Evolutionary conservation across 2,113 vertebrate species (phyloP), one percentile per base, ranked within the genome.

Genomic region (Athene cunicularia): DNA sequence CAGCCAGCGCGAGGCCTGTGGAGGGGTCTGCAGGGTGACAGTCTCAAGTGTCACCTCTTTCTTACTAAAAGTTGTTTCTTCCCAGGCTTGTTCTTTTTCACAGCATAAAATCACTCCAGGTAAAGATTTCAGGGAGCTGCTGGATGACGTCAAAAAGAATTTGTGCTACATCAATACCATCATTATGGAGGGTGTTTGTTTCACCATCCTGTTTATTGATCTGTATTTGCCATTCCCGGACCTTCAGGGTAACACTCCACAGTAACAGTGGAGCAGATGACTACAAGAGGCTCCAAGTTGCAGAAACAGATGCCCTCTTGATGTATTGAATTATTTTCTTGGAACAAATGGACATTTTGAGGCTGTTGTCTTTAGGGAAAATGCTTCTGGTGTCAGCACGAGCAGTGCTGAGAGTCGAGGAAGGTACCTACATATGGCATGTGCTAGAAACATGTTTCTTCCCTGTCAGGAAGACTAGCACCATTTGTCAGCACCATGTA

Each of bases 181-280:
- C 70, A 30, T 97, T 83, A 59, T 95, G 62, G 92, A 95, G 37
- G 95, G 95, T 2, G 93, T 98, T 68, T 93, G 81, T 89, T 95
- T 95, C 18, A 97, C 81, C 41, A 41, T 95, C 9, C 80, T 90
- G 33, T 97, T 98, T 86, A 92, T 91, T 5, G 88, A 93, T 12
- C 62, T 97, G 60, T 95, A 93, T 79, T 80, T 97, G 35, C 28
- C 23, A 6, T 92, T 96, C 21, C 91, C 97, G 39, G 94, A 96
- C 71, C 91, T 96, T 14, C 95, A 97, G 77, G 96, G 96, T n/a
- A 28, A 33, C 11, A 6, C 4, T 77, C 52, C 64, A 35, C 53
- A 95, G 93, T 92, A 55, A n/a, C 4, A 7, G 12, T 56, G 64
- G 59, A 74, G n/a, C 37, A 20, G 27, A 39, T 39, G 37, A 76